Conservation (phyloP, 2,888 invertebrate genomes). For the Dynastes grantii region DNA sequence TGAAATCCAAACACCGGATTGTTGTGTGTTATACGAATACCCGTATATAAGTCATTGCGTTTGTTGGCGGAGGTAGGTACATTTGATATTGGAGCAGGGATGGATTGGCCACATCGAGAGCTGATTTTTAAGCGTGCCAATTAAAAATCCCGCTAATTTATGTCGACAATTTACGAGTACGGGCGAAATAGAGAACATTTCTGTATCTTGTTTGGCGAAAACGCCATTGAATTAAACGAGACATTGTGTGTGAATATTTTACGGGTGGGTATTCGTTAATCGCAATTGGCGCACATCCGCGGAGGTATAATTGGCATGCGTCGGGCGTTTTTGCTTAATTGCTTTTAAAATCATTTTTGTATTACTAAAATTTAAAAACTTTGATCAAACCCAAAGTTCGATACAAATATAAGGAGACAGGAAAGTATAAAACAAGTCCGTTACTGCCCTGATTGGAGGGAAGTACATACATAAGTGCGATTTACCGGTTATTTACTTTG, state of each 20-base stretch:
- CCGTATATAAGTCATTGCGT: not conserved
- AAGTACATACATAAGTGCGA: too few species aligned
- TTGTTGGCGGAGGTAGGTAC: not conserved
- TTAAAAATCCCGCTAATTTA: conserved; percentile 26
- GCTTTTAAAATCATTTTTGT: too few species aligned
- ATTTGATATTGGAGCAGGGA: conserved; percentile 5
- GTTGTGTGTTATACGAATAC: not conserved
- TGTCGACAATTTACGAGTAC: conserved; percentile 18
- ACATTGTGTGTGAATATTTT: conserved; percentile 30
- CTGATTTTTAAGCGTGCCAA: not conserved
- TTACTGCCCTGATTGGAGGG: too few species aligned
- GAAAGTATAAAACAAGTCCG: too few species aligned
- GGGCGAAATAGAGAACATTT: not conserved
- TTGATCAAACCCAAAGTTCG: too few species aligned
- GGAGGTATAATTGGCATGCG: not conserved
- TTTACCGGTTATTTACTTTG: too few species aligned
- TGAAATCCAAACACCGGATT: conserved; percentile 7
- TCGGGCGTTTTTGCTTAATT: not conserved
- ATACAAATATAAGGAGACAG: too few species aligned
- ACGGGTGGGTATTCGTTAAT: conserved; percentile 11
- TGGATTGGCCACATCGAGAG: not conserved
- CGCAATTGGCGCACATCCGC: conserved; percentile 5
- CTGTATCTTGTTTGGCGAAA: conserved; percentile 15
- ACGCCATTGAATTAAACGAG: conserved; percentile 32
- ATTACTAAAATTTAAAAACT: too few species aligned